Conservation (phyloP, 2,797 vertebrate species). For the Phylloscopus collybita region DNA sequence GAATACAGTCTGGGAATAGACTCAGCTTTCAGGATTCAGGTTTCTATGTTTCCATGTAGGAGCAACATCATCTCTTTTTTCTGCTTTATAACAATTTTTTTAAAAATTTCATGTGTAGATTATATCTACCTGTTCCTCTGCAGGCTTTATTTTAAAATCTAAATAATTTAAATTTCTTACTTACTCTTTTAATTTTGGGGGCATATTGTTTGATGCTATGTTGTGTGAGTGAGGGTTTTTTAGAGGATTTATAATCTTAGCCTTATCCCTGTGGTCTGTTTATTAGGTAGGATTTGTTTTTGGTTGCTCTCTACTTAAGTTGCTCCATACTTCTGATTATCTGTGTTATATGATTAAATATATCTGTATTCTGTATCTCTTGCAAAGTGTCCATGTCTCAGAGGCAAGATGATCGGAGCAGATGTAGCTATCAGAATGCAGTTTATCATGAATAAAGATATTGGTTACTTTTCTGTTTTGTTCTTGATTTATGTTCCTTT, state of each 20-base stretch:
- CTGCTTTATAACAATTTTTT: neutral
- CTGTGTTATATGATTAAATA: neutral
- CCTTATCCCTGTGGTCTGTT: accelerated
- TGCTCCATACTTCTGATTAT: neutral
- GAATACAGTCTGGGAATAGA: neutral
- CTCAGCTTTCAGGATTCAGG: neutral
- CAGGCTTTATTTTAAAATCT: neutral
- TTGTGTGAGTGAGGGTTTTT: neutral
- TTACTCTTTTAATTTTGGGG: neutral
- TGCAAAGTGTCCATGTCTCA: neutral
- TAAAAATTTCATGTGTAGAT: neutral
- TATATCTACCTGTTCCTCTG: neutral
- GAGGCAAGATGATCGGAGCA: neutral
- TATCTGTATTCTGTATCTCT: neutral
- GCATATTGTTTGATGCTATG: neutral
- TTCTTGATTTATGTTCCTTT: neutral
- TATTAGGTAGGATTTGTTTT: neutral
- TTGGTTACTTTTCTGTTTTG: neutral
- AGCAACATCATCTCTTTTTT: neutral
- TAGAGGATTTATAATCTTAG: neutral
- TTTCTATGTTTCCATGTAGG: neutral
- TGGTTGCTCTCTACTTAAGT: neutral
- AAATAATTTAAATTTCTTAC: neutral
- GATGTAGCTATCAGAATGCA: neutral
- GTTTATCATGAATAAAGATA: neutral